Percentiles rank a stretch among this genome's conserved stretches.
Evolutionary conservation across 2,113 vertebrate species (phyloP).

Genomic region (Oriolus oriolus): DNA sequence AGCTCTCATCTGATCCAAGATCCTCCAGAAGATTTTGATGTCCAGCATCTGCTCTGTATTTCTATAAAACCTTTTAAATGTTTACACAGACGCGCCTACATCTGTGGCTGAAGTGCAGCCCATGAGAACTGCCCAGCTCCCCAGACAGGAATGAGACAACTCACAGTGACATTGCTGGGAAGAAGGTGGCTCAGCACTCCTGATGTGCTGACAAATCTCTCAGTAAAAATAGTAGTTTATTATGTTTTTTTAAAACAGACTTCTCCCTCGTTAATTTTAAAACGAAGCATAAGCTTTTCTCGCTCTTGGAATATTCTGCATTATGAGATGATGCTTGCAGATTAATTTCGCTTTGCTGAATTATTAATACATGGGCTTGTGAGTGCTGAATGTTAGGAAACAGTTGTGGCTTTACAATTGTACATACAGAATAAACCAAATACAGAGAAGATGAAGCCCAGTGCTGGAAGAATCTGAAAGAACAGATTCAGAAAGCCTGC

Average conservation of each 20-base stretch:
- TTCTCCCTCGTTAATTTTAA: neutral
- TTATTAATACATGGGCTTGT: neutral
- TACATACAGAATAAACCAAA: neutral
- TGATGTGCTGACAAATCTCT: neutral
- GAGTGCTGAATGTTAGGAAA: neutral
- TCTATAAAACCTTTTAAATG: neutral
- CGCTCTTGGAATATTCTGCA: neutral
- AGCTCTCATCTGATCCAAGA: neutral
- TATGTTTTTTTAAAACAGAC: neutral
- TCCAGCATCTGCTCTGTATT: neutral
- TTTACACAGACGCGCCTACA: neutral
- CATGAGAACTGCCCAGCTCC: neutral
- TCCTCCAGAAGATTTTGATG: neutral
- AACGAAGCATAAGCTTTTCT: neutral
- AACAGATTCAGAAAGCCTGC: fast-evolving
- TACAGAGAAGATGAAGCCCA: neutral
- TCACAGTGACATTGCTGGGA: neutral
- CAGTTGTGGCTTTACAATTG: neutral
- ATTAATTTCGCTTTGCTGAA: neutral
- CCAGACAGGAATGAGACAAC: neutral
- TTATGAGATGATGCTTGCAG: neutral
- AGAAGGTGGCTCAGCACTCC: neutral
- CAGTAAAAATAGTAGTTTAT: neutral
- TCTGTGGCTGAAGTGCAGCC: neutral
- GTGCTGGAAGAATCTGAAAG: neutral